Evolutionary conservation across 2,113 vertebrate genomes (phyloP).

Genomic region (Thymallus thymallus): DNA sequence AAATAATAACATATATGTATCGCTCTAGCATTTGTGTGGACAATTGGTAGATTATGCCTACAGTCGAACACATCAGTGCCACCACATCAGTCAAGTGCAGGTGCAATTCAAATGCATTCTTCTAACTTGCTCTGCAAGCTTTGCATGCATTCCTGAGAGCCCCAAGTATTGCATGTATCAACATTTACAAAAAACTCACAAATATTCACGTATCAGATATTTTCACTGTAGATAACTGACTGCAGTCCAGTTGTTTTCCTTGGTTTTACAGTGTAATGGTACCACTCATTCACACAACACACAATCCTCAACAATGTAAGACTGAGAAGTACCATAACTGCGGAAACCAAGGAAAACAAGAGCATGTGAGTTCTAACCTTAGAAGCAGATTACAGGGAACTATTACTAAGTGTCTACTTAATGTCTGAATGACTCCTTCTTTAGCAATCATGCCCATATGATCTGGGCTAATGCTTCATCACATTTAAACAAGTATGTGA

Average conservation of each 20-base stretch:
- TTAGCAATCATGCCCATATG: constrained; percentile 34
- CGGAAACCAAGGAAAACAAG: constrained; percentile 43
- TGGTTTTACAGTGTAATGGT: too few relatives aligned
- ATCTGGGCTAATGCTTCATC: constrained; percentile 17
- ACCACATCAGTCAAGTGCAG: neutral
- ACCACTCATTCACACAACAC: too few relatives aligned
- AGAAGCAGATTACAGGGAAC: constrained; percentile 50
- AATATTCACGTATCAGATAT: too few relatives aligned
- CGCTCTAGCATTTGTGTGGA: neutral
- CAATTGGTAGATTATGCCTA: too few relatives aligned
- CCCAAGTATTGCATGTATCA: too few relatives aligned
- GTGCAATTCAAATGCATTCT: neutral
- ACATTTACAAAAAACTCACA: too few relatives aligned
- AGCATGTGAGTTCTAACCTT: constrained; percentile 55
- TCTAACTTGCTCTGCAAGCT: neutral
- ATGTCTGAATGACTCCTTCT: constrained; percentile 10
- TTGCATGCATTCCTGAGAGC: too few relatives aligned
- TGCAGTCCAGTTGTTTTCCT: too few relatives aligned
- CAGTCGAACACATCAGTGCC: too few relatives aligned
- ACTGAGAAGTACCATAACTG: neutral
- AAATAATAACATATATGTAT: neutral
- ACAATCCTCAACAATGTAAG: neutral
- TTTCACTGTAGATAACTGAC: too few relatives aligned
- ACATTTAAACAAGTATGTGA: neutral
- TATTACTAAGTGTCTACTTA: constrained; percentile 30